phyloP scores from a whole-genome alignment of 2,797 vertebrate species.

The Craterocephalus amniculus region DNA sequence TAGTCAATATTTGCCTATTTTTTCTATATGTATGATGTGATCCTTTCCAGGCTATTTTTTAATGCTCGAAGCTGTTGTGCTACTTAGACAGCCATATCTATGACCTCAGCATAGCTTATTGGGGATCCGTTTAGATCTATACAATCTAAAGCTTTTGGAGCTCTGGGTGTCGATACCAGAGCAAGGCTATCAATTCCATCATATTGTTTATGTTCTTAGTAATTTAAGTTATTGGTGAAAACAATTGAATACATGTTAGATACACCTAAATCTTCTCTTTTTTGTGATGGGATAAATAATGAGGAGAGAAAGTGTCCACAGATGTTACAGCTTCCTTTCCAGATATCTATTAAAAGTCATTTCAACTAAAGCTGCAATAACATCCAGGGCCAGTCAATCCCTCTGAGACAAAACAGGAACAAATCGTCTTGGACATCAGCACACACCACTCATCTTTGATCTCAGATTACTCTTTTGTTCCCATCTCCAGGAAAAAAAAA shows the following conservation, averaged over 20 bases:
- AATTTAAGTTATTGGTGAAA: background rate
- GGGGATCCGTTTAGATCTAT: background rate
- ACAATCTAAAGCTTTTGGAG: constrained; percentile 8
- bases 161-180: background rate
- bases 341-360: constrained; percentile 45
- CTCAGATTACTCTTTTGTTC: constrained; percentile 50
- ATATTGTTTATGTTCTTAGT: background rate
- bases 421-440: constrained; percentile 62
- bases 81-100: background rate
- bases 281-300: background rate
- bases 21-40: constrained; percentile 1
- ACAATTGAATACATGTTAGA: no score
- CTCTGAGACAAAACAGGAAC: constrained; percentile 57
- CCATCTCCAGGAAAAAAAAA: constrained; percentile 29
- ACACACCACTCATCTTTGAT: constrained; percentile 49
- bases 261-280: no score
- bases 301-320: constrained; percentile 23
- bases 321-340: constrained; percentile 43
- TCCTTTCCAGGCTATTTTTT: background rate
- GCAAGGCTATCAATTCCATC: background rate
- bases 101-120: background rate
- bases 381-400: constrained; percentile 62
- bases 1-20: background rate
- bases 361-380: constrained; percentile 52
- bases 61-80: background rate